Evolutionary conservation across 2,113 vertebrate species (phyloP).

Genomic region (Salminus brasiliensis): DNA sequence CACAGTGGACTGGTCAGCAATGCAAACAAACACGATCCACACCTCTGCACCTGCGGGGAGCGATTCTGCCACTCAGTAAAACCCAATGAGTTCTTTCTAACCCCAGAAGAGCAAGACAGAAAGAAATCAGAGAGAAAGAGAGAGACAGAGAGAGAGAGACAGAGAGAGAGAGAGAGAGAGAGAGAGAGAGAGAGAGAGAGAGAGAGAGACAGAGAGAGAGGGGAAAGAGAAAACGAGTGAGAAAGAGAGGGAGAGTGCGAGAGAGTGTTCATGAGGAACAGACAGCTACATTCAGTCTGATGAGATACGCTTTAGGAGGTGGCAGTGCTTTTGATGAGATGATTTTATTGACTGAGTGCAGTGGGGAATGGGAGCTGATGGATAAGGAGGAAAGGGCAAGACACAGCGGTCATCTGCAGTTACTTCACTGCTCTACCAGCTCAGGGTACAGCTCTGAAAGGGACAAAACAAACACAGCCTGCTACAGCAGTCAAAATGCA

Average conservation of each 20-base stretch:
- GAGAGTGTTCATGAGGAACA: constrained; percentile 17
- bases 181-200: not conserved
- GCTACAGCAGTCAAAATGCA: constrained; percentile 29
- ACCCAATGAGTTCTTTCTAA: constrained; percentile 71
- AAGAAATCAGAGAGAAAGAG: constrained; percentile 67
- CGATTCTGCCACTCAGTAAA: constrained; percentile 68
- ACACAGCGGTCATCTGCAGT: constrained; percentile 2
- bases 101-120: constrained; percentile 55
- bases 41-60: constrained; percentile 56
- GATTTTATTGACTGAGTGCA: constrained; percentile 47
- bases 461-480: not conserved
- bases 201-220: constrained; percentile 64
- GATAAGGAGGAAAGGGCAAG: constrained; percentile 32
- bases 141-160: constrained; percentile 37
- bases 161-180: not conserved
- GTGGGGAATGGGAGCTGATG: constrained; percentile 31
- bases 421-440: constrained; percentile 11
- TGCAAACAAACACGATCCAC: constrained; percentile 23
- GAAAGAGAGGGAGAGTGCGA: constrained; percentile 63
- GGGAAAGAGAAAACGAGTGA: too few relatives aligned
- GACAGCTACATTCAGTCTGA: constrained; percentile 45
- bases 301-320: constrained; percentile 43
- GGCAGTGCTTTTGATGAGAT: constrained; percentile 60
- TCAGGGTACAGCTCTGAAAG: constrained; percentile 4
- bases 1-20: not conserved